Conservation (phyloP, 2,797 vertebrate genomes). For the Sorex maritimensis region DNA sequence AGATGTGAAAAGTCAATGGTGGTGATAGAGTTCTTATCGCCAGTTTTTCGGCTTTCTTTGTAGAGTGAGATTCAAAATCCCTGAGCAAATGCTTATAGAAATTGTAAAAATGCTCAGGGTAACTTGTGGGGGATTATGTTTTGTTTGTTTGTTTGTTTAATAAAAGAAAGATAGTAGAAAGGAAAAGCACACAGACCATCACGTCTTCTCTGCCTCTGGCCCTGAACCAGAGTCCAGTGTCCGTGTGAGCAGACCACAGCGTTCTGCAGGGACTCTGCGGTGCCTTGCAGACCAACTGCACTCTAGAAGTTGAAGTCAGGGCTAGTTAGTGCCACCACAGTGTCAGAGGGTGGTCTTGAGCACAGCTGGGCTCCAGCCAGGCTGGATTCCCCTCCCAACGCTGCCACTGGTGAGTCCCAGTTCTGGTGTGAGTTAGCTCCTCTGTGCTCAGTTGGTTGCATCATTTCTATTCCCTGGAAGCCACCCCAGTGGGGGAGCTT, state of each 20-base stretch:
- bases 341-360: background rate
- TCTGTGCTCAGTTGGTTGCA: background rate
- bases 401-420: background rate
- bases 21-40: slow-evolving; percentile 25
- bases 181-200: background rate
- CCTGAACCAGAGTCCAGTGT: background rate
- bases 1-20: background rate
- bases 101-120: slow-evolving; percentile 1
- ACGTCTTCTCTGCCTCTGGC: background rate
- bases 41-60: background rate
- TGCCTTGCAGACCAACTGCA: background rate
- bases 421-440: background rate
- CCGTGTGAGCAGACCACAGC: background rate
- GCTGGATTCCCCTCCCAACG: background rate
- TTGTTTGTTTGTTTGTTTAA: background rate
- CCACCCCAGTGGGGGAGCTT: background rate
- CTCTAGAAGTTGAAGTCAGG: rapidly evolving
- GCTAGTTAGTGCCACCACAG: background rate
- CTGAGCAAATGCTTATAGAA: slow-evolving; percentile 28
- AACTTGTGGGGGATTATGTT: background rate
- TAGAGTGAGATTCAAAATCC: background rate
- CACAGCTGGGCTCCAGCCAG: background rate
- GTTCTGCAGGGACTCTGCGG: background rate
- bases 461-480: background rate
- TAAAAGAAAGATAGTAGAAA: no score